phyloP scores from a whole-genome alignment of 2,888 invertebrate genomes.

The Drosophila meridiana region DNA sequence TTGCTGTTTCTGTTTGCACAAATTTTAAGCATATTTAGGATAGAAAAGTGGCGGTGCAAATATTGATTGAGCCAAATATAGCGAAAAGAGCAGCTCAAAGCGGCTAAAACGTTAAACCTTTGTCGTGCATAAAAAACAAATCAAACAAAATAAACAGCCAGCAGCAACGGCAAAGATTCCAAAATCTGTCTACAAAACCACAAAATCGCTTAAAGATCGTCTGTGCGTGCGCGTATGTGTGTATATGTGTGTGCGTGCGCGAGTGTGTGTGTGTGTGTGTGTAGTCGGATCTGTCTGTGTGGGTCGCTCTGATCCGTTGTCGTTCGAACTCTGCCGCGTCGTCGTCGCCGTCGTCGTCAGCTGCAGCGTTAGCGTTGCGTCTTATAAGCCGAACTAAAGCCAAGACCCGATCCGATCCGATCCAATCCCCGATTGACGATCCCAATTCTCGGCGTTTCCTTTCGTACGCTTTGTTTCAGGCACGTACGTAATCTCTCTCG shows the following conservation, averaged over 20 bases:
- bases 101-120: conserved; percentile 45
- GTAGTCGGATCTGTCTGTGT: conserved; percentile 32
- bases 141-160: conserved; percentile 20
- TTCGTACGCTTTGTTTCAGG: conserved; percentile 73
- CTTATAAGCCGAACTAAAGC: conserved; percentile 78
- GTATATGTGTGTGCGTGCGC: conserved; percentile 21
- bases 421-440: conserved; percentile 32
- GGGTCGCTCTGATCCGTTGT: conserved; percentile 64
- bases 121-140: conserved; percentile 6
- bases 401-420: conserved; percentile 41
- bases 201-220: conserved; percentile 72
- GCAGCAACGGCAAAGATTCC: conserved; percentile 30
- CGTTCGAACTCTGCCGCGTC: conserved; percentile 65
- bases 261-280: conserved; percentile 33
- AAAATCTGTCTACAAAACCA: conserved; percentile 70
- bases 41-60: conserved; percentile 38
- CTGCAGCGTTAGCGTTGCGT: conserved; percentile 46
- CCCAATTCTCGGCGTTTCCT: conserved; percentile 53
- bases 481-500: conserved; percentile 75
- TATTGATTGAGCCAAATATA: conserved; percentile 39
- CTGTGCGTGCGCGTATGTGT: conserved; percentile 41
- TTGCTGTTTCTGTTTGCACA: conserved; percentile 19
- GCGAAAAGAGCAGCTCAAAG: conserved; percentile 40
- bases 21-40: conserved; percentile 14
- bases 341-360: conserved; percentile 36